Percentiles rank a stretch among this genome's conserved stretches.
Evolutionary conservation across 2,888 invertebrate species (phyloP).

Genomic region (Sinelater perroti): DNA sequence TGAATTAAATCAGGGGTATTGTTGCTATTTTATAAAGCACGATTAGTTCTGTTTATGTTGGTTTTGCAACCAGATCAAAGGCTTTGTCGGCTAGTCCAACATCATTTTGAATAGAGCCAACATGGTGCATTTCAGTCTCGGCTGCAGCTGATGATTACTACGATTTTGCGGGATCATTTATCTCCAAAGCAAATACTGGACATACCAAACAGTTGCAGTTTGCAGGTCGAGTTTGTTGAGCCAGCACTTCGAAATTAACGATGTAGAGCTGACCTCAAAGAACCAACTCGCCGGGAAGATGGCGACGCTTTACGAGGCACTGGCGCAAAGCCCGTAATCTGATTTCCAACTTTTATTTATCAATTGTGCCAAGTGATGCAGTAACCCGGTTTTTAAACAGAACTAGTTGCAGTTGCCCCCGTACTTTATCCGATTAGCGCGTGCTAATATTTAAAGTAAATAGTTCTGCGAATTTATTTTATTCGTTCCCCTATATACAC

Average conservation of each 20-base stretch:
- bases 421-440: too few relatives aligned
- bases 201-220: not conserved
- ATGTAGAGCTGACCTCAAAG: constrained; percentile 6
- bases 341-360: too few relatives aligned
- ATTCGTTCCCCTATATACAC: too few relatives aligned
- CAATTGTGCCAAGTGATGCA: too few relatives aligned
- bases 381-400: too few relatives aligned
- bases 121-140: constrained; percentile 1
- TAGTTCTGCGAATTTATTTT: too few relatives aligned
- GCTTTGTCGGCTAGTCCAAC: constrained; percentile 15
- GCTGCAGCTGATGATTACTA: constrained; percentile 14
- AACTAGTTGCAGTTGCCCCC: too few relatives aligned
- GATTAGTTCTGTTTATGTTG: constrained; percentile 19
- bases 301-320: too few relatives aligned
- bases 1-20: constrained; percentile 1
- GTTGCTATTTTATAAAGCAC: constrained; percentile 12
- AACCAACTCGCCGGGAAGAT: too few relatives aligned
- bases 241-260: constrained; percentile 11
- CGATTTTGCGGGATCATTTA: constrained; percentile 13
- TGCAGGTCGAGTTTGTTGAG: constrained; percentile 11
- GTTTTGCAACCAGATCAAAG: constrained; percentile 24
- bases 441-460: too few relatives aligned
- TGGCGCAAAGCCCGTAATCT: too few relatives aligned
- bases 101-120: constrained; percentile 22
- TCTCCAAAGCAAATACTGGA: constrained; percentile 15